Percentiles rank a stretch among this genome's conserved stretches.
phyloP scores from a whole-genome alignment of 2,888 invertebrate genomes.

The Stictocephala bisonia region DNA sequence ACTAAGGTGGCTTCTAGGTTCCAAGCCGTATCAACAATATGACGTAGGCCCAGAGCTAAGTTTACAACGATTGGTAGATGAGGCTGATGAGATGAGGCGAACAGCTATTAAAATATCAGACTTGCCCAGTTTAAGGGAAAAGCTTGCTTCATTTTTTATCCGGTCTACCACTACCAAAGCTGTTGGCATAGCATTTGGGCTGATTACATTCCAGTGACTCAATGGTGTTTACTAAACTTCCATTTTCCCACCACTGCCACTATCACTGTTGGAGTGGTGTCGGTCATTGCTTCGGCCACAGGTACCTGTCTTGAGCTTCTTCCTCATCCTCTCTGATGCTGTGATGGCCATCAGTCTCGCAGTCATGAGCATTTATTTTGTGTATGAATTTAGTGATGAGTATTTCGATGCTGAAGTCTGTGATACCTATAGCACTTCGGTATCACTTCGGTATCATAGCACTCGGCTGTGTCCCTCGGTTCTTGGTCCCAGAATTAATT shows the following conservation, averaged over 20 bases:
- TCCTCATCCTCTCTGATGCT: constrained; percentile 64
- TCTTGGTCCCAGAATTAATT: constrained; percentile 65
- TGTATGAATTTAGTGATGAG: constrained; percentile 53
- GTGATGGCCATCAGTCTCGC: constrained; percentile 60
- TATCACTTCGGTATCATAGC: constrained; percentile 64
- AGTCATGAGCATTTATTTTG: constrained; percentile 61
- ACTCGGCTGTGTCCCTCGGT: constrained; percentile 65
- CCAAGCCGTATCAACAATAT: constrained; percentile 27
- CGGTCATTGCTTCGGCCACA: constrained; percentile 57
- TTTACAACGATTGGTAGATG: constrained; percentile 43
- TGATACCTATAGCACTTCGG: constrained; percentile 63
- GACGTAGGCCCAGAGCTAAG: constrained; percentile 43
- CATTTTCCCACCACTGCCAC: constrained; percentile 60
- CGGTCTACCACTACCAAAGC: constrained; percentile 58
- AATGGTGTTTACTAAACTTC: constrained; percentile 62
- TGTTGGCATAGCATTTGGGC: constrained; percentile 58
- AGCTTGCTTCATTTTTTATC: constrained; percentile 31
- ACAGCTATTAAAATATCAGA: constrained; percentile 37
- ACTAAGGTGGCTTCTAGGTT: constrained; percentile 57
- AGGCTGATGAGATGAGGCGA: constrained; percentile 40
- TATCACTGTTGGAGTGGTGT: constrained; percentile 64
- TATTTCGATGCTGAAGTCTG: background rate
- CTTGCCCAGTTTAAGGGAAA: constrained; percentile 25
- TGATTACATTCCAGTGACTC: constrained; percentile 65
- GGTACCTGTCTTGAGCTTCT: constrained; percentile 60